Evolutionary conservation across 2,888 invertebrate species (phyloP), one percentile per base, ranked within the genome.

Genomic region (Agapostemon virescens): DNA sequence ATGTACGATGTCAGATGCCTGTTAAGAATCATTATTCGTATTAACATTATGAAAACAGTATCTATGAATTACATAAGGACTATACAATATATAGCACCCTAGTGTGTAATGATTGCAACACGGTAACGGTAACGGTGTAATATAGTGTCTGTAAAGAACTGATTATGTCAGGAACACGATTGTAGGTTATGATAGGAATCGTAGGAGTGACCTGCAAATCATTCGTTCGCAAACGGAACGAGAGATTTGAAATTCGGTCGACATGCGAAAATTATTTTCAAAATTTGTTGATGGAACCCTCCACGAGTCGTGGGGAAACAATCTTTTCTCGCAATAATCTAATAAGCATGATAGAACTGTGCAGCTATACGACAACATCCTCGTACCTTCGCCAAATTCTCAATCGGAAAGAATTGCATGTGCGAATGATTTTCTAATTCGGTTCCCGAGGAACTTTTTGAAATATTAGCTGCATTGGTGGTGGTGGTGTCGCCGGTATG

Each of bases 361-460:
- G 13, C 20, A 15, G 17, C 61, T 68, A 23, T 33, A 72, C 73
- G 42, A 20, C 36, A 42, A 70, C 38, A 23, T 71, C 71, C 45
- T 72, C 70, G 33, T 92, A 96, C 96, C 94, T 97, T 96, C 82
- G 95, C 95, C 69, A 97, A 93, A 93, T 95, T 96, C 90, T 97
- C 97, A 70, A 97, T 94, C 20, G 97, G 96, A 85, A 96, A 93
- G 91, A 97, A 94, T 74, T 95, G 95, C 63, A 93, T 94, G 40
- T 94, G 94, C 79, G 94, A 94, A 88, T 94, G 94, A 87, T 95
- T 95, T 88, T 94, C 95, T 71, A 95, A 94, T 90, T 96, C 96
- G 26, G 94, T 94, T 17, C 95, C 95, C 38, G 96, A 96, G 40
- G 95, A 94, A 68, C 95, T 95, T 74, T 81, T 81, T 13, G 82